These are phyloP conservation scores for Epinephelus awoara DNA, from an alignment of 2,797 vertebrate species.

Conservation along the genomic window DNA sequence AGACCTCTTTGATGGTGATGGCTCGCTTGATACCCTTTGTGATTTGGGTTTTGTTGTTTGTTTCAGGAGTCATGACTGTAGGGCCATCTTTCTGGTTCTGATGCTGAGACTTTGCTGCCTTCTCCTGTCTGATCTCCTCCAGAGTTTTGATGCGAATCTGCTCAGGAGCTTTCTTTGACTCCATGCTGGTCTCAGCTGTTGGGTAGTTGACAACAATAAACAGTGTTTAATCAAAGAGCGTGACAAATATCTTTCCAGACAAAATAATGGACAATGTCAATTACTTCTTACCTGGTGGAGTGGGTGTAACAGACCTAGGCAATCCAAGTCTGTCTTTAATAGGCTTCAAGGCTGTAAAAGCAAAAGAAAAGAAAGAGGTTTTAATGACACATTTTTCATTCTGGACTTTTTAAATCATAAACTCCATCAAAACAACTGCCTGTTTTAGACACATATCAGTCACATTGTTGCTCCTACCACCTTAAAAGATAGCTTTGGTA, in stretches of 20 bases:
- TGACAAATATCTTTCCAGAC: background rate
- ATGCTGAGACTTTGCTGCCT: conserved; percentile 81
- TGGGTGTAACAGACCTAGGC: conserved; percentile 60
- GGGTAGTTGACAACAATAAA: background rate
- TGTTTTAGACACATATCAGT: background rate
- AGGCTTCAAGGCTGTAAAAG: conserved; percentile 82
- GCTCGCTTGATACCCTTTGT: conserved; percentile 62
- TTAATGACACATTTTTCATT: background rate
- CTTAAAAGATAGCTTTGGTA: too few species aligned
- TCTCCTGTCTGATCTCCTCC: conserved; percentile 94
- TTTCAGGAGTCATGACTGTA: conserved; percentile 45
- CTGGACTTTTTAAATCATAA: background rate
- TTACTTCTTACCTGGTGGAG: conserved; percentile 78
- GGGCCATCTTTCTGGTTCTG: conserved; percentile 53
- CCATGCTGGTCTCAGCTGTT: conserved; percentile 47
- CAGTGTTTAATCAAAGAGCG: background rate
- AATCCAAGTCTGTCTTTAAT: conserved; percentile 90
- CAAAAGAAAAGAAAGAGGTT: conserved; percentile 6
- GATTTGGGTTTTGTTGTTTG: conserved; percentile 1
- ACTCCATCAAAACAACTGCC: background rate
- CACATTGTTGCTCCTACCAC: background rate
- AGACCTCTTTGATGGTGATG: conserved; percentile 53
- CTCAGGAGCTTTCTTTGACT: conserved; percentile 70
- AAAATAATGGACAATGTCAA: background rate
- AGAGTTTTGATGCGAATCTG: conserved; percentile 93